phyloP scores from a whole-genome alignment of 2,797 vertebrate species.

The Psittacula derbiana region DNA sequence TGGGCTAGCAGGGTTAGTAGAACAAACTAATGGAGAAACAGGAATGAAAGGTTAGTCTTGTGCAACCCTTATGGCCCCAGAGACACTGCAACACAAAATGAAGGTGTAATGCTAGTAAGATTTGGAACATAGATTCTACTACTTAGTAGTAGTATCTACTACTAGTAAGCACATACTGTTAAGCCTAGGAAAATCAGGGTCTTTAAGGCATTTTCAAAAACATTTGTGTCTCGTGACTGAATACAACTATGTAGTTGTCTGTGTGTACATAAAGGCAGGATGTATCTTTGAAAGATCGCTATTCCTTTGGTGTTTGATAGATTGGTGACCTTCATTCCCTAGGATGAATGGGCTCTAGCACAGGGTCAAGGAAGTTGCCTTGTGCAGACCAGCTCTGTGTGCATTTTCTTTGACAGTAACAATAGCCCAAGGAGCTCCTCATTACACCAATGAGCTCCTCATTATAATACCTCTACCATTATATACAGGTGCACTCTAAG shows the following conservation, averaged over 20 bases:
- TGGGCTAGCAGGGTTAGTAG: neutral
- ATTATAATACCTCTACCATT: neutral
- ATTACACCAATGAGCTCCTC: neutral
- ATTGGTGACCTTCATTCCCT: neutral
- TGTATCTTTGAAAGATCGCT: neutral
- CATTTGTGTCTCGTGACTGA: neutral
- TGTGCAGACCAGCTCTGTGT: neutral
- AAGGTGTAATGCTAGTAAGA: neutral
- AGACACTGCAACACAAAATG: neutral
- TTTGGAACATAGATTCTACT: neutral
- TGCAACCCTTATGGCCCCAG: neutral
- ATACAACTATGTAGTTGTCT: neutral
- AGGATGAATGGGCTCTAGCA: accelerated
- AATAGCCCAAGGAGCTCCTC: neutral
- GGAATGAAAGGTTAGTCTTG: neutral
- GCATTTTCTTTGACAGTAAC: neutral
- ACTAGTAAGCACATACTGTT: neutral
- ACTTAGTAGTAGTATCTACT: neutral
- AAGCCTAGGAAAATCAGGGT: neutral
- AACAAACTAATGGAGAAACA: neutral
- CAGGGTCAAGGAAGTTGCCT: neutral
- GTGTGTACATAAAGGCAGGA: neutral
- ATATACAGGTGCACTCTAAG: neutral
- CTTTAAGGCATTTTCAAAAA: neutral
- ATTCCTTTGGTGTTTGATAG: neutral